These are phyloP conservation scores for Anseranas semipalmata DNA, from an alignment of 2,113 vertebrate genomes.

Conservation along the genomic window DNA sequence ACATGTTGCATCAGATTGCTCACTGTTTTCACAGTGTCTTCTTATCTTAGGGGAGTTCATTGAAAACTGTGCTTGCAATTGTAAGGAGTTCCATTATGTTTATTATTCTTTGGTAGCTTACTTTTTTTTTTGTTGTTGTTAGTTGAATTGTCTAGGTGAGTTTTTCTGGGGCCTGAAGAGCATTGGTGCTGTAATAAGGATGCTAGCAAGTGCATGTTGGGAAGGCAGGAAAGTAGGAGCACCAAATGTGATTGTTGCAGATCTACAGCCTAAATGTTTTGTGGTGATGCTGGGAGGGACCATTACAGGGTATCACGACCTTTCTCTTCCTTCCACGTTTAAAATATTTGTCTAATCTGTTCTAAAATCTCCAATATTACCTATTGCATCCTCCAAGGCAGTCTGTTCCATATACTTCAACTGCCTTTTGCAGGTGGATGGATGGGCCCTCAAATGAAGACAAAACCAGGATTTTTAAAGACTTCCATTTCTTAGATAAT, in stretches of 20 bases:
- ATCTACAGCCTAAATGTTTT: not conserved
- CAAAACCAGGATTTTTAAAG: not conserved
- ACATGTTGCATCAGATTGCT: not conserved
- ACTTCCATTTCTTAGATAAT: not conserved
- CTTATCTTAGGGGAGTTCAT: not conserved
- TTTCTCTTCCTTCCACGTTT: not conserved
- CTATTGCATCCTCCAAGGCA: not conserved
- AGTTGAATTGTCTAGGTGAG: not conserved
- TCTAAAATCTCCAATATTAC: not conserved
- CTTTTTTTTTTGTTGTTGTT: not conserved
- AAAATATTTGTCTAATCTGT: not conserved
- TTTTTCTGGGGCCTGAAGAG: not conserved
- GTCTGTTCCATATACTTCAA: not conserved
- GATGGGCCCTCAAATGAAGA: not conserved
- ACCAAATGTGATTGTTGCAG: not conserved
- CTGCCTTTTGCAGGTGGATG: not conserved
- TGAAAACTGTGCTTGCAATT: not conserved
- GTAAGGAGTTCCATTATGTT: not conserved
- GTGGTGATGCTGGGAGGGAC: not conserved
- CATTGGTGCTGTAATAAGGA: accelerated
- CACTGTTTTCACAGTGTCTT: not conserved
- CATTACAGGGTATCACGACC: not conserved
- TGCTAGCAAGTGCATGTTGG: accelerated
- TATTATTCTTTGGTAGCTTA: not conserved
- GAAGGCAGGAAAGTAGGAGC: not conserved